Percentiles rank a stretch among this genome's conserved stretches.
Evolutionary conservation across 1,140 invertebrate species (phyloP).

Genomic region (Drosophila kikkawai): DNA sequence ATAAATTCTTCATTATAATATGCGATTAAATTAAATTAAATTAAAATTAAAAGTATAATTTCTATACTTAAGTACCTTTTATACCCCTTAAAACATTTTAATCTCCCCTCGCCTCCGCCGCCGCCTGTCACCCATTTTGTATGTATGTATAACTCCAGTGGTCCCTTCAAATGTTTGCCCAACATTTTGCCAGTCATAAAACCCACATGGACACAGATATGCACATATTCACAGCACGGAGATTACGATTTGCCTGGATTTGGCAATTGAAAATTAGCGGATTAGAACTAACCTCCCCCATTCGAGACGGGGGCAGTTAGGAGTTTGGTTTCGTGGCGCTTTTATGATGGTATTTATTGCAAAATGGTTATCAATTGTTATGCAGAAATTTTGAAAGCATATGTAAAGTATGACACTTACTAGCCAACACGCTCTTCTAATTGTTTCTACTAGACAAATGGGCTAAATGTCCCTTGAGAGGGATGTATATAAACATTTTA

Average conservation of each 20-base stretch:
- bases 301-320: not conserved
- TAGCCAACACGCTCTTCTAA: not conserved
- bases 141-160: conserved; percentile 34
- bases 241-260: conserved; percentile 44
- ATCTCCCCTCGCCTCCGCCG: not conserved
- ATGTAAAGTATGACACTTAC: conserved; percentile 17
- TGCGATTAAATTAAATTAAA: not conserved
- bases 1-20: not conserved
- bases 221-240: conserved; percentile 27
- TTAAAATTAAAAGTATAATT: not conserved
- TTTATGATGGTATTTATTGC: conserved; percentile 31
- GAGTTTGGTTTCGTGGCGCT: not conserved
- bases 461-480: not conserved
- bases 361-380: conserved; percentile 20
- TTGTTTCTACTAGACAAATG: not conserved
- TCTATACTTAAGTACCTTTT: not conserved
- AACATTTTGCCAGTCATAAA: conserved; percentile 47
- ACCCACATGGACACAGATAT: conserved; percentile 18
- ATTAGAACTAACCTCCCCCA: conserved; percentile 15
- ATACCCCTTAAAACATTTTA: not conserved
- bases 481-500: not conserved
- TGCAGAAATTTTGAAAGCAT: not conserved
- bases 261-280: conserved; percentile 54
- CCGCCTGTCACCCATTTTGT: conserved; percentile 23
- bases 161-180: conserved; percentile 34